Conservation (phyloP, 1,140 invertebrate species). For the Euglossa dilemma region DNA sequence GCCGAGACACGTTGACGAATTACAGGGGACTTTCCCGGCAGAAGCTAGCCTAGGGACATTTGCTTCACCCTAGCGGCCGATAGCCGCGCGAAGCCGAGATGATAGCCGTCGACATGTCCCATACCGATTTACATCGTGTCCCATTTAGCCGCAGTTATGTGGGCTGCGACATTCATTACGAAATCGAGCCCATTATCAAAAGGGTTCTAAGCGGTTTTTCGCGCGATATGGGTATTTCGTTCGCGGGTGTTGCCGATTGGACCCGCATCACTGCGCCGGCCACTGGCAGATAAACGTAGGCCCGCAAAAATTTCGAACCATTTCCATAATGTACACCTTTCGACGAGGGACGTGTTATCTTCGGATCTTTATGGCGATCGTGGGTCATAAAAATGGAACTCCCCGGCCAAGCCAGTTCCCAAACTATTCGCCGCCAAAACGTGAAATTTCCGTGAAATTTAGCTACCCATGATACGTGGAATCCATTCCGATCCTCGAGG, state of each 20-base stretch:
- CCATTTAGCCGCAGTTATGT: constrained; percentile 16
- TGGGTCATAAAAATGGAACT: neutral
- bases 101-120: no score
- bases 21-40: no score
- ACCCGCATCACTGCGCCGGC: constrained; percentile 24
- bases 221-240: constrained; percentile 30
- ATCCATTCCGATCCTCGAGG: no score
- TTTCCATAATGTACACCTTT: constrained; percentile 11
- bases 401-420: neutral
- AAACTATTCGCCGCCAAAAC: neutral
- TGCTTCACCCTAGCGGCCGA: neutral
- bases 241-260: constrained; percentile 5
- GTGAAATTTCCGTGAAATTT: no score
- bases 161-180: constrained; percentile 30
- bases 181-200: constrained; percentile 8
- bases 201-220: constrained; percentile 27
- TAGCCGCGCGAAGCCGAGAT: neutral
- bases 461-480: no score
- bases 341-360: neutral
- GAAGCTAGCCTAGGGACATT: neutral
- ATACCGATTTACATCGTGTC: neutral
- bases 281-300: neutral
- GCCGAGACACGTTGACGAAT: no score
- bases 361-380: neutral
- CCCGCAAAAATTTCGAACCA: neutral